Evolutionary conservation across 2,888 invertebrate species (phyloP), one percentile per base, ranked within the genome.

Genomic region (Timandra comae): DNA sequence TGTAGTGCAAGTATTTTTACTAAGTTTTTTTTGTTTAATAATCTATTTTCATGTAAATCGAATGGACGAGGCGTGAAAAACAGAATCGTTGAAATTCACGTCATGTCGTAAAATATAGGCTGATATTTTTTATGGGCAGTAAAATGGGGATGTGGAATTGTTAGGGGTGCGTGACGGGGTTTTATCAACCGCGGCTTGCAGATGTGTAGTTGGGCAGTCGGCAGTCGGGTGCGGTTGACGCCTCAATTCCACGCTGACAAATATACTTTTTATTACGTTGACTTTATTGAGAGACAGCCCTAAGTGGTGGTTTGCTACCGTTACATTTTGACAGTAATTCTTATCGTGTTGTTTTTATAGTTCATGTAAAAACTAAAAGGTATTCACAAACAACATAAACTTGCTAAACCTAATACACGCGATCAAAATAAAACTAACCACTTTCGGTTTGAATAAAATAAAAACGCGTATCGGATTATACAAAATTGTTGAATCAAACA

Each of bases 81-180:
- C 52, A 56, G 56, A 66, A 61, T 51, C 50, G 44, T 46, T 52
- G 52, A 56, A 58, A 65, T 59, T 59, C 50, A 53, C 53, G 38
- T 47, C 46, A 46, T 46, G 47, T 48, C 56, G 60, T 66, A 70
- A 71, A 73, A 71, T 63, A 63, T 60, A 56, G 54, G 52, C 50
- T 52, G 55, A 63, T 64, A 63, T 71, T 70, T 63, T 75, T 76
- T 70, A 75, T 62, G 61, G 58, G 47, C 64, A 59, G 66, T 73
- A 71, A 73, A 72, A 64, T 52, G 55, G 50, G 61, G 58, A 58
- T 61, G 61, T 54, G 54, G 56, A 61, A 62, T 63, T 61, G 65
- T 68, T 63, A 58, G 56, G 56, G 50, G 49, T 52, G 41, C 42
- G 45, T 54, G 47, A 43, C 46, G 42, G 44, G 38, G 30, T 31